phyloP scores from a whole-genome alignment of 2,888 invertebrate genomes.

The Frankliniella intonsa region DNA sequence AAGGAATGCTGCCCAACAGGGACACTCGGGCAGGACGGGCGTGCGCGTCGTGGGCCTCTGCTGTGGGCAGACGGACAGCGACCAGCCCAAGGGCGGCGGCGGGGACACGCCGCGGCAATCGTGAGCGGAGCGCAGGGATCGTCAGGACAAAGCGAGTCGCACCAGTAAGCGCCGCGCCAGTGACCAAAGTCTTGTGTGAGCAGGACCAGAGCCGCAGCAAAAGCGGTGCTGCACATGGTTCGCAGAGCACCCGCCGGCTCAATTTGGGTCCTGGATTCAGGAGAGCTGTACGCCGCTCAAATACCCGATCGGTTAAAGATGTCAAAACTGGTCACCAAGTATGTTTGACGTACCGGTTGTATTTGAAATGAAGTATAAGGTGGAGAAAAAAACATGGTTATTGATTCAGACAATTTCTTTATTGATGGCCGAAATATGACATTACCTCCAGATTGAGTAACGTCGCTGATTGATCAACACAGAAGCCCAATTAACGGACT shows the following conservation, averaged over 20 bases:
- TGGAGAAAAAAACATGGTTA: neutral
- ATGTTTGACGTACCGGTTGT: neutral
- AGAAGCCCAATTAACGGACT: neutral
- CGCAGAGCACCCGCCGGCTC: slow-evolving; percentile 18
- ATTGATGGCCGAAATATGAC: slow-evolving; percentile 4
- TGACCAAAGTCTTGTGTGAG: neutral
- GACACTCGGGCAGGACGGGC: slow-evolving; percentile 14
- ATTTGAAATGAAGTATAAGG: neutral
- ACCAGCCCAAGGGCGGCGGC: slow-evolving; percentile 13
- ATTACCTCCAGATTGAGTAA: neutral
- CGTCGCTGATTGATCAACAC: neutral
- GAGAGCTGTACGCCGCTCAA: slow-evolving; percentile 23
- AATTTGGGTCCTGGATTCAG: slow-evolving; percentile 29
- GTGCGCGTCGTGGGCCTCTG: slow-evolving; percentile 33
- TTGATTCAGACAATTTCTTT: slow-evolving; percentile 15
- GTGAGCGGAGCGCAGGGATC: neutral
- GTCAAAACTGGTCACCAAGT: neutral
- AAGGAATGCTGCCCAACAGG: neutral
- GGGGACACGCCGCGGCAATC: slow-evolving; percentile 24
- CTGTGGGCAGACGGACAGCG: slow-evolving; percentile 32
- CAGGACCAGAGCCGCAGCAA: slow-evolving; percentile 19
- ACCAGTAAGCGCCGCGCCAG: no score
- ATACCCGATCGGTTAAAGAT: slow-evolving; percentile 22
- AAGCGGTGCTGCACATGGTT: slow-evolving; percentile 28
- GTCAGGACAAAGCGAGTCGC: neutral